A percentile compares a stretch with the other conserved stretches of the same genome.
These are phyloP conservation scores for Trimorus sp. DNA, from an alignment of 2,888 invertebrate genomes.

Conservation along the genomic window DNA sequence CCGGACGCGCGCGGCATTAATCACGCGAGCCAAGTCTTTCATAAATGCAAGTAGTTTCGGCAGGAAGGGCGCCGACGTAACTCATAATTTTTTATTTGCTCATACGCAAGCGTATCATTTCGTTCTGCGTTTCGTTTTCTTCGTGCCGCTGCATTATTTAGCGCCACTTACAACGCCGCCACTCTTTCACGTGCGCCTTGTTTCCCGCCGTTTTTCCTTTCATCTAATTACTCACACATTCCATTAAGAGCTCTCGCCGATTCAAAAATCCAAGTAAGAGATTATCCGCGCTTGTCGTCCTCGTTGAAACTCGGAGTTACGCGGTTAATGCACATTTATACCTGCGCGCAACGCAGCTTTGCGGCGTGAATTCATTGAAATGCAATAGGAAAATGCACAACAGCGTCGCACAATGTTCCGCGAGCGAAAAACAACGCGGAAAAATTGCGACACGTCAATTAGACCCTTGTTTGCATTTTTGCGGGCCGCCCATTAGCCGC, in stretches of 20 bases:
- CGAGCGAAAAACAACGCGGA: too few species aligned
- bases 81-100: slow-evolving; percentile 45
- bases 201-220: slow-evolving; percentile 17
- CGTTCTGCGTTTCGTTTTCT: slow-evolving; percentile 39
- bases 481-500: too few species aligned
- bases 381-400: background rate
- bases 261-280: slow-evolving; percentile 13
- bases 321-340: background rate
- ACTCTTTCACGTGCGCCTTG: slow-evolving; percentile 3
- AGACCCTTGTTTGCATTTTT: too few species aligned
- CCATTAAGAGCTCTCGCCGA: slow-evolving; percentile 12
- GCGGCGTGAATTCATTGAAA: background rate
- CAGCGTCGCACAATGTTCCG: too few species aligned
- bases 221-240: slow-evolving; percentile 24
- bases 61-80: slow-evolving; percentile 48
- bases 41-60: slow-evolving; percentile 59
- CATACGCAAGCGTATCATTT: slow-evolving; percentile 39
- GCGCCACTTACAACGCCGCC: slow-evolving; percentile 28
- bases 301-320: background rate
- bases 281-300: background rate
- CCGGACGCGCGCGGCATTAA: slow-evolving; percentile 57
- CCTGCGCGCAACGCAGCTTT: background rate
- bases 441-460: too few species aligned
- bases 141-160: slow-evolving; percentile 29
- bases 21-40: slow-evolving; percentile 57